These are phyloP conservation scores for Podarcis siculus DNA, from an alignment of 2,797 vertebrate genomes.

Conservation along the genomic window DNA sequence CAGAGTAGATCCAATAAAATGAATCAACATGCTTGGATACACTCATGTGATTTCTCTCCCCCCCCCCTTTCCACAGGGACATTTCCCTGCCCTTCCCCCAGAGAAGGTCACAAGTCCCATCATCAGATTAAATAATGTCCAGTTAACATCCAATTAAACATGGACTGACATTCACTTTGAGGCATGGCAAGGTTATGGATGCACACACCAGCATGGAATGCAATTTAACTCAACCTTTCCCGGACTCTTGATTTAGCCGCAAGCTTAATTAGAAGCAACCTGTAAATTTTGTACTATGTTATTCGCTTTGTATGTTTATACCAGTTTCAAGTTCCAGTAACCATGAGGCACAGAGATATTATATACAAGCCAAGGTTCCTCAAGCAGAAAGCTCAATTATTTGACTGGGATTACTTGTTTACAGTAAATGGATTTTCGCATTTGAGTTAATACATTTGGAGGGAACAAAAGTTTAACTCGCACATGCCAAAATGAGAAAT, in stretches of 20 bases:
- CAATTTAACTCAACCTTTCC: constrained; percentile 30
- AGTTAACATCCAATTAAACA: constrained; percentile 16
- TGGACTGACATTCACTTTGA: neutral
- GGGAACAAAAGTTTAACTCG: neutral
- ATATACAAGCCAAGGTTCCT: neutral
- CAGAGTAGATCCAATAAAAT: too few relatives aligned
- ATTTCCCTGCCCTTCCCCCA: neutral
- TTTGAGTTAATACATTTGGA: neutral
- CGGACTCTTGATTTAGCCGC: constrained; percentile 7
- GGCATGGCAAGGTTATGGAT: constrained; percentile 12
- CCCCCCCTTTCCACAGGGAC: neutral
- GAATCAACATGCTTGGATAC: too few relatives aligned
- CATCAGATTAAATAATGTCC: constrained; percentile 17
- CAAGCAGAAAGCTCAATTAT: constrained; percentile 33
- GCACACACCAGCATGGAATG: neutral
- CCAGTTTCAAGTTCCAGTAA: neutral
- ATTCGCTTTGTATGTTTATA: neutral
- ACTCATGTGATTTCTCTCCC: neutral
- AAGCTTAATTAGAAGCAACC: constrained; percentile 33
- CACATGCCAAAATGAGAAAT: neutral
- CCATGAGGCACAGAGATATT: neutral
- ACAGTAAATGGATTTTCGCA: neutral
- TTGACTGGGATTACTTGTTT: neutral
- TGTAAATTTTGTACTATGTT: neutral
- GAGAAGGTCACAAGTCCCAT: constrained; percentile 7